These are phyloP conservation scores for Procambarus virginalis DNA, from an alignment of 1,140 invertebrate genomes.

Conservation along the genomic window DNA sequence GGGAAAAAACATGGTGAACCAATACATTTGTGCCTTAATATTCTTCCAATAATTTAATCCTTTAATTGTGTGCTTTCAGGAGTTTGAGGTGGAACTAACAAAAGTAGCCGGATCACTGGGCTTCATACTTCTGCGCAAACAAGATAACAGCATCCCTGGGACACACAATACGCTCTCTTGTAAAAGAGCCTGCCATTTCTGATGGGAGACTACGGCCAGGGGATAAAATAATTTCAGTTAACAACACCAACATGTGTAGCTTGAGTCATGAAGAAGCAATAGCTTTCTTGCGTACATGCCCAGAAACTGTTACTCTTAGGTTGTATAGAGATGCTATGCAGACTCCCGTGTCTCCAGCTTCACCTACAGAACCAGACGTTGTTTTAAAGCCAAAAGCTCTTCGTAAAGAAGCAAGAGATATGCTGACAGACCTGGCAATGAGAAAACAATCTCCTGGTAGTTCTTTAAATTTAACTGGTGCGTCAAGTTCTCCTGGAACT, in stretches of 20 bases:
- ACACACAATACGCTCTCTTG: constrained; percentile 85
- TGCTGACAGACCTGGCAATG: constrained; percentile 86
- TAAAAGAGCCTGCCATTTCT: constrained; percentile 88
- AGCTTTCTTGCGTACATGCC: constrained; percentile 76
- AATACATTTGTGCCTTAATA: too few species aligned
- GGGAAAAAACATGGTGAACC: too few species aligned
- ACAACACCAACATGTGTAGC: constrained; percentile 85
- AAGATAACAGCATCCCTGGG: constrained; percentile 79
- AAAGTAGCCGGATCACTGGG: constrained; percentile 90
- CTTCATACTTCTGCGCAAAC: constrained; percentile 88
- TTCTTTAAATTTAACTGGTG: constrained; percentile 70
- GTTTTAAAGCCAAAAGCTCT: constrained; percentile 76
- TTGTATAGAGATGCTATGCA: constrained; percentile 83
- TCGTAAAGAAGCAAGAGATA: constrained; percentile 86
- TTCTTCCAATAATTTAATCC: too few species aligned
- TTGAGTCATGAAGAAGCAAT: constrained; percentile 91
- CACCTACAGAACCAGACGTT: constrained; percentile 79
- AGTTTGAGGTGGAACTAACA: constrained; percentile 88
- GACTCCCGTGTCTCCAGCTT: constrained; percentile 86
- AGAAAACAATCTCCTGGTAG: constrained; percentile 76
- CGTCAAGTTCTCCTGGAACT: constrained; percentile 67
- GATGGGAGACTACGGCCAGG: constrained; percentile 88
- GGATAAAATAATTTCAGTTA: constrained; percentile 89
- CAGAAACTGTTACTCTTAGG: constrained; percentile 82
- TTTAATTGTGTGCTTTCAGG: constrained; percentile 76